phyloP scores from a whole-genome alignment of 2,888 invertebrate species.

The Agapostemon virescens region DNA sequence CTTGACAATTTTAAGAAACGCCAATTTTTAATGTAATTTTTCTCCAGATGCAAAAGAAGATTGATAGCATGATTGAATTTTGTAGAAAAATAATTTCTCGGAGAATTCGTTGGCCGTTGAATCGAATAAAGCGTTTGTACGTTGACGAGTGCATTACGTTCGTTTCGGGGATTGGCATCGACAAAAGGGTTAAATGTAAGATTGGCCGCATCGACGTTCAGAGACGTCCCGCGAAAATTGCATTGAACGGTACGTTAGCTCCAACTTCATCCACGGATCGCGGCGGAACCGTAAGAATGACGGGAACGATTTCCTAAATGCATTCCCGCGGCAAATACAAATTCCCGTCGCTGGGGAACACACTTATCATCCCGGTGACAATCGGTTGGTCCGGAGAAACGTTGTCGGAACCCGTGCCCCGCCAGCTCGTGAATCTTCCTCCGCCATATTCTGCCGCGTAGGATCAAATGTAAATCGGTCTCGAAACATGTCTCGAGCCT shows the following conservation, averaged over 20 bases:
- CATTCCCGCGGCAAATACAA: slow-evolving; percentile 46
- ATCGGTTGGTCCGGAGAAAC: slow-evolving; percentile 35
- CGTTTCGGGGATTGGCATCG: not conserved
- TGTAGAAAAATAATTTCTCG: not conserved
- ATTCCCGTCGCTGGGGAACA: slow-evolving; percentile 34
- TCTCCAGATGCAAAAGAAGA: not conserved
- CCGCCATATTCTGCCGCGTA: not conserved
- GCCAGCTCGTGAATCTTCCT: slow-evolving; percentile 40
- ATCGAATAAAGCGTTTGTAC: not conserved
- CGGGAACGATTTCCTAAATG: slow-evolving; percentile 47
- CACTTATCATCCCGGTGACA: slow-evolving; percentile 42
- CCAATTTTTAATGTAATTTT: no score
- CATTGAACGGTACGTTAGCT: slow-evolving; percentile 13
- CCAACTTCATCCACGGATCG: not conserved
- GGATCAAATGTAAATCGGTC: slow-evolving; percentile 34
- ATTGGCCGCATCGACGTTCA: slow-evolving; percentile 3
- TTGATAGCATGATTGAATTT: not conserved
- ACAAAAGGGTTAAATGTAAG: slow-evolving; percentile 15
- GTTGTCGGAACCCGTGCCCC: slow-evolving; percentile 27
- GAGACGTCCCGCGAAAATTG: slow-evolving; percentile 3
- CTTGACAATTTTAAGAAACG: no score
- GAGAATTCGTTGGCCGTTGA: not conserved
- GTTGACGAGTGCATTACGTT: not conserved
- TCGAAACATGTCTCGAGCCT: slow-evolving; percentile 33
- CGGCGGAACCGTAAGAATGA: slow-evolving; percentile 30